Evolutionary conservation across 2,113 vertebrate species (phyloP), one percentile per base, ranked within the genome.

Genomic region (Electrona antarctica): DNA sequence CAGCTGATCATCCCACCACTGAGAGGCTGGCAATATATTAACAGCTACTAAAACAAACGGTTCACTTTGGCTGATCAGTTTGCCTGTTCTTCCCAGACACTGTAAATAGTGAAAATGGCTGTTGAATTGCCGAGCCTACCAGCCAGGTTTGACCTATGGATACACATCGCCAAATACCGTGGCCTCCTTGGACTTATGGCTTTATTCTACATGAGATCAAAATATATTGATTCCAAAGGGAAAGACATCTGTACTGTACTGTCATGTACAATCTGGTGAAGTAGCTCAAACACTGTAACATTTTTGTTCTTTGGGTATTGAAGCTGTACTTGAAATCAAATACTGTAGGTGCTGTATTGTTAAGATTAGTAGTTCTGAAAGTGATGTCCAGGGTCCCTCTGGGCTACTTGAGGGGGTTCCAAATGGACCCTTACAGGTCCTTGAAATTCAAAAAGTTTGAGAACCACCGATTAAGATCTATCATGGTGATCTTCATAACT

Each of bases 1-100:
- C 58, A 45, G 76, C 76, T 69, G 74, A 69, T 69, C 67, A 60
- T 67, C 72, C 69, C 62, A 62, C 82, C 62, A 45, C 68, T 50
- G 69, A 67, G 65, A 57, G 75, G 73, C 73, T 75, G 77, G 79
- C 68, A 84, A 67, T 7, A 10, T 47, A 13, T 4, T 13, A 13
- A 11, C 77, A n/a, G 41, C 12, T 46, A 21, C 51, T 67, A 67
- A 41, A 70, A 77, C 63, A 75, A 65, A 73, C 60, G 62, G 46
- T 61, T 33, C 76, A 71, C 54, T 76, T 65, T 71, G 78, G 60
- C 64, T 78, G 67, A 48, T 73, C 69, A 60, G 64, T 60, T 70
- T 76, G 71, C 72, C 54, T 70, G 8, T 6, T 59, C 59, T 13
- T 49, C 3, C 59, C n/a, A 70, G 62, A 75, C 67, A 56, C 67